Evolutionary conservation across 2,113 vertebrate species (phyloP).

Genomic region (Eurypyga helias): DNA sequence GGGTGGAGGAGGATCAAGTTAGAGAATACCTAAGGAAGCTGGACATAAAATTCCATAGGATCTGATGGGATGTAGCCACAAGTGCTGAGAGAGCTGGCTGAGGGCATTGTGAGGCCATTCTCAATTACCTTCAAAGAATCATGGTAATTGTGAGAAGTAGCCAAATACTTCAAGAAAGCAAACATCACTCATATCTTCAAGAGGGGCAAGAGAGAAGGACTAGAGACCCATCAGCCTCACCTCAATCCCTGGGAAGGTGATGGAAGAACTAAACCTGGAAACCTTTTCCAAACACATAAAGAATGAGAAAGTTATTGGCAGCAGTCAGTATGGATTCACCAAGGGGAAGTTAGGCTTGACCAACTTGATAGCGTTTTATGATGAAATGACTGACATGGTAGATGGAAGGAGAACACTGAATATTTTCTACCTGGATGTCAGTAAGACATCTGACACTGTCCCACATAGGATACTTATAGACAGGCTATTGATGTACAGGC

Average conservation of each 20-base stretch:
- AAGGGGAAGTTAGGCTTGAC: neutral
- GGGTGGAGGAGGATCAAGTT: neutral
- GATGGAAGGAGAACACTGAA: neutral
- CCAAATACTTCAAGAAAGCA: neutral
- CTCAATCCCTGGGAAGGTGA: neutral
- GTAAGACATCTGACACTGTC: neutral
- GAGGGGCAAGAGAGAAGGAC: neutral
- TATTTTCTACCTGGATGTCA: neutral
- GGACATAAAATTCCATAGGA: neutral
- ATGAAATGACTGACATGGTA: neutral
- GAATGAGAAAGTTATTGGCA: neutral
- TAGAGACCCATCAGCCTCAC: neutral
- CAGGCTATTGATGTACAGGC: accelerated
- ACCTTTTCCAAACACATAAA: neutral
- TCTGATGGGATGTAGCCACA: neutral
- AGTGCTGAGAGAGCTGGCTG: neutral
- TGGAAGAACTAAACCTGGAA: neutral
- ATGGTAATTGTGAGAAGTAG: neutral
- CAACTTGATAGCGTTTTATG: neutral
- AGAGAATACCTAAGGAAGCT: neutral
- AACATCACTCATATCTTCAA: neutral
- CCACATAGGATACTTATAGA: neutral
- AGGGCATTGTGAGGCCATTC: neutral
- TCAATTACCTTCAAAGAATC: neutral
- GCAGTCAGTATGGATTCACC: neutral